These are phyloP conservation scores for Molossus alvarezi DNA, from an alignment of 2,797 vertebrate genomes.

Conservation along the genomic window DNA sequence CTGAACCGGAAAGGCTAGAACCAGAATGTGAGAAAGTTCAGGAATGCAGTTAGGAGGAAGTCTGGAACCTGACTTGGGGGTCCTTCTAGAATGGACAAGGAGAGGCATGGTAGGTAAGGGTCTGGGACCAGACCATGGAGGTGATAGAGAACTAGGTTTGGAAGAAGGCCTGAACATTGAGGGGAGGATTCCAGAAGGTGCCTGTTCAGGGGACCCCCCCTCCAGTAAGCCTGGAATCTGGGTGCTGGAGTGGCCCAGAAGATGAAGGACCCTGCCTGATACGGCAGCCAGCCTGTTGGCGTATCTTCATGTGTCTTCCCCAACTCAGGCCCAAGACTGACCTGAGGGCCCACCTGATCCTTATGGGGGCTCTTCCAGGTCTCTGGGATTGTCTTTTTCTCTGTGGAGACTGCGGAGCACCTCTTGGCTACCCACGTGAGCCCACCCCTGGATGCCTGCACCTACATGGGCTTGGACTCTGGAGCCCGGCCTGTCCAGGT, in stretches of 20 bases:
- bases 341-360: background rate
- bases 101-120: background rate
- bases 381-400: slow-evolving; percentile 96
- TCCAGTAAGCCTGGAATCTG: background rate
- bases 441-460: slow-evolving; percentile 96
- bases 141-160: background rate
- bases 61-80: background rate
- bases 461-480: slow-evolving; percentile 97
- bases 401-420: slow-evolving; percentile 93
- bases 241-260: background rate
- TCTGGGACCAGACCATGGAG: background rate
- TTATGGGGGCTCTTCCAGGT: slow-evolving; percentile 91
- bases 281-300: background rate
- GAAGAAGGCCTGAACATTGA: background rate
- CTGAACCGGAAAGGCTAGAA: background rate
- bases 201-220: background rate
- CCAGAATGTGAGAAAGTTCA: background rate
- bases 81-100: slow-evolving; percentile 1
- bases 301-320: background rate
- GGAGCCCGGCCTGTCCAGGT: slow-evolving; percentile 97
- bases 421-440: slow-evolving; percentile 95
- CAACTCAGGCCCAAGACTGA: background rate
- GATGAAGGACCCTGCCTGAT: background rate
- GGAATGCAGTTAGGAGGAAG: background rate
- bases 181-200: background rate